Base-by-base conservation (phyloP, 2,797 vertebrate genomes). In the Dendrocincla tyrannina region DNA sequence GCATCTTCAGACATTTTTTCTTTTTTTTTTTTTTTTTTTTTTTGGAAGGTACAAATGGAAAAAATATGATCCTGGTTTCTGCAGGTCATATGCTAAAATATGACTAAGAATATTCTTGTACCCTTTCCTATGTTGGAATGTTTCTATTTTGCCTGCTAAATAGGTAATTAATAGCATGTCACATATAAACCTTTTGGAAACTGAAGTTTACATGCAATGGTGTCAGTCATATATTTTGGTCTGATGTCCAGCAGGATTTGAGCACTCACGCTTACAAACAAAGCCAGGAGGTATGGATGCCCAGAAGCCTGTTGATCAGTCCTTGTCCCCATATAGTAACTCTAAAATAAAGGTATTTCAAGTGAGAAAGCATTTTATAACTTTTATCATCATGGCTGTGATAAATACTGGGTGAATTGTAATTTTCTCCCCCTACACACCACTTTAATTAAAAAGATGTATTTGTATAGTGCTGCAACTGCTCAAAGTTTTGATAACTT, bases 401-500 rank as follows among this genome's bases (percentile, higher is more conserved):
- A 53, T 35, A 67, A 77, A 72, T 39, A 77, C 8, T 17, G 17
- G 83, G 8, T 22, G 17, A 88, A 83, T 24, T 32, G 13, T 16
- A 67, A 56, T 67, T 76, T 91, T 46, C 9, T 76, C 2, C 8
- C 10, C 5, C 9, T 23, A 7, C 20, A 47, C 1, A 70, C 14
- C 6, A 42, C 5, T 49, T 73, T 17, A 66, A 79, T 85, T 76
- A 74, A 63, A 72, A 70, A 12, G 2, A 64, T 1, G 1, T 70
- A 52, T 80, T 82, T 83, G 4, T 46, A 9, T 35, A 70, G 41
- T 60, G 39, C 28, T 94, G 15, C 12, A 82, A 28, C 68, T 94
- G 32, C 53, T 64, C 44, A 44, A 86, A 92, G 69, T 97, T 97
- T 96, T 95, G 68, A 63, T 97, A 96, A 97, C 97, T 97, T 98